These are phyloP conservation scores for Trogon surrucura DNA, from an alignment of 2,113 vertebrate species.

Conservation along the genomic window DNA sequence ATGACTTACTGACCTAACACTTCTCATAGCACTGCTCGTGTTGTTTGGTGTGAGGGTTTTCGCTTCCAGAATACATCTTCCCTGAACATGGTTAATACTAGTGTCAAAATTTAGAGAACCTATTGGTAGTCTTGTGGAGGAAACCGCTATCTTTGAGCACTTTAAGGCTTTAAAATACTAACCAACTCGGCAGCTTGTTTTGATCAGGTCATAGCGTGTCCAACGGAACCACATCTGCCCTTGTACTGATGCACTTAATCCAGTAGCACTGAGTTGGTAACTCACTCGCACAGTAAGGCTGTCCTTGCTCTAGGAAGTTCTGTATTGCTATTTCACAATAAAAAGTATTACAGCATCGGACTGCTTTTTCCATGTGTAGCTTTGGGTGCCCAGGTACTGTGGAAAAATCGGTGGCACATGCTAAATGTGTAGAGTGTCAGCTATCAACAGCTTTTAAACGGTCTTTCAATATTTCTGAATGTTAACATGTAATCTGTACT, in stretches of 20 bases:
- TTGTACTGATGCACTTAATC: conserved; percentile 71
- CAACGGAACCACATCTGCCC: conserved; percentile 58
- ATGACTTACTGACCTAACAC: conserved; percentile 62
- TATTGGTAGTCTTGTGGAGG: conserved; percentile 62
- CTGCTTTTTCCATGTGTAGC: conserved; percentile 73
- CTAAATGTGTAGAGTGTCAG: conserved; percentile 63
- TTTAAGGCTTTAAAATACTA: conserved; percentile 76
- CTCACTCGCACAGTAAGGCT: neutral
- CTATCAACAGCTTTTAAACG: conserved; percentile 36
- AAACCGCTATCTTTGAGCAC: conserved; percentile 74
- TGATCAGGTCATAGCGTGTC: conserved; percentile 60
- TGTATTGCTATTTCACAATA: conserved; percentile 71
- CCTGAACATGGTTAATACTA: conserved; percentile 40
- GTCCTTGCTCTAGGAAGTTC: conserved; percentile 58
- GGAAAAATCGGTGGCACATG: conserved; percentile 64
- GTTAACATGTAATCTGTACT: conserved; percentile 67
- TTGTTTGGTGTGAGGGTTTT: conserved; percentile 68
- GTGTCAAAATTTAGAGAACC: conserved; percentile 62
- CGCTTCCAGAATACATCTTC: conserved; percentile 69
- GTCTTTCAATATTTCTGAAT: conserved; percentile 69
- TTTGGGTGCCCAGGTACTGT: conserved; percentile 66
- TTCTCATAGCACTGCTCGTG: conserved; percentile 62
- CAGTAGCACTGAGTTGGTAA: conserved; percentile 60
- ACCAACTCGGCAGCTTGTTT: conserved; percentile 71
- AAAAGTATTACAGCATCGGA: conserved; percentile 64